Percentiles rank a stretch among this genome's conserved stretches.
These are phyloP conservation scores for Pegoplata infirma DNA, from an alignment of 2,888 invertebrate genomes.

Conservation along the genomic window DNA sequence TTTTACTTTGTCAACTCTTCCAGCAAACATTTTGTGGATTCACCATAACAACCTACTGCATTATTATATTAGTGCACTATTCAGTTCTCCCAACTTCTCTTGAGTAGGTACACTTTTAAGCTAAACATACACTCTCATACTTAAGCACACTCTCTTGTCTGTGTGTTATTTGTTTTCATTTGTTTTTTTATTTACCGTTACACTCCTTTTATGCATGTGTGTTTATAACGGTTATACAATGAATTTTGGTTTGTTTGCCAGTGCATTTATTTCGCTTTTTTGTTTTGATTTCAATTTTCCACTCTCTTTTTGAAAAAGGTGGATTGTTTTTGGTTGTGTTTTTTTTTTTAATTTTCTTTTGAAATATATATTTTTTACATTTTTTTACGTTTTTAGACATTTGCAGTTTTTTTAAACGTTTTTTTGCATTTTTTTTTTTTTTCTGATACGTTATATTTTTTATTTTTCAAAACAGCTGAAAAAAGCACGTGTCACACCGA, in stretches of 20 bases:
- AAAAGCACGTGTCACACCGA: slow-evolving; percentile 75
- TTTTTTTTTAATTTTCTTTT: slow-evolving; percentile 50
- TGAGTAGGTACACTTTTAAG: slow-evolving; percentile 64
- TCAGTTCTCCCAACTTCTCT: slow-evolving; percentile 67
- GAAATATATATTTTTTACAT: slow-evolving; percentile 45
- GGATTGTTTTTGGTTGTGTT: slow-evolving; percentile 26
- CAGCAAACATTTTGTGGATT: not conserved
- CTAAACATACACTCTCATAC: slow-evolving; percentile 6
- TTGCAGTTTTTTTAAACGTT: slow-evolving; percentile 45
- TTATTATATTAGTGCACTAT: slow-evolving; percentile 46
- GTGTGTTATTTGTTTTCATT: not conserved
- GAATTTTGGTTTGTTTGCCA: not conserved
- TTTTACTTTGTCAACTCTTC: not conserved
- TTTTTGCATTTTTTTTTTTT: slow-evolving; percentile 64
- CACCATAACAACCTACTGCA: slow-evolving; percentile 45
- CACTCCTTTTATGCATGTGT: not conserved
- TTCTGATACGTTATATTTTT: no score
- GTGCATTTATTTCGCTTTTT: slow-evolving; percentile 50
- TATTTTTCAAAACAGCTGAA: slow-evolving; percentile 76
- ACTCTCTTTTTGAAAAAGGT: slow-evolving; percentile 39
- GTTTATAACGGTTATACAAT: slow-evolving; percentile 40
- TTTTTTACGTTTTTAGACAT: slow-evolving; percentile 21
- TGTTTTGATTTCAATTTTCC: slow-evolving; percentile 62
- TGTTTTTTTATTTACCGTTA: not conserved
- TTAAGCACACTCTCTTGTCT: not conserved